Conservation (phyloP, 1,140 invertebrate species). For the Heliothis virescens region DNA sequence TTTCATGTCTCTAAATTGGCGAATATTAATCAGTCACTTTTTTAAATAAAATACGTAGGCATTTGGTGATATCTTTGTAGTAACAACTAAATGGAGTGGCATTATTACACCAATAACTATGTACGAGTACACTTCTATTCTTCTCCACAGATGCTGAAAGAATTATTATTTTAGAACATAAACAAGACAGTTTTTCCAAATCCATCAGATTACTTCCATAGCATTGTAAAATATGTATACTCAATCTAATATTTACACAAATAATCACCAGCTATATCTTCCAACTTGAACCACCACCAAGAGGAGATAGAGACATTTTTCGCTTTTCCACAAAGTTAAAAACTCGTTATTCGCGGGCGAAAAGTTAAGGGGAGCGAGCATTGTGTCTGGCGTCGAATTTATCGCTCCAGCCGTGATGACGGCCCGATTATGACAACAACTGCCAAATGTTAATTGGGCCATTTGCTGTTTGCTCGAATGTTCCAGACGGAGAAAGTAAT, state of each 20-base stretch:
- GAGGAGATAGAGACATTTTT: slow-evolving; percentile 81
- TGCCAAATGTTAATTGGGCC: slow-evolving; percentile 48
- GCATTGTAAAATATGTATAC: background rate
- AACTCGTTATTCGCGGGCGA: slow-evolving; percentile 83
- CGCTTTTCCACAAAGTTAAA: slow-evolving; percentile 85
- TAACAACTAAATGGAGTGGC: no score
- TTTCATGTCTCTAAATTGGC: no score
- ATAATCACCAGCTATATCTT: slow-evolving; percentile 25
- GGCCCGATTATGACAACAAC: slow-evolving; percentile 51
- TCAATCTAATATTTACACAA: background rate
- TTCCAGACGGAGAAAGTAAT: slow-evolving; percentile 11
- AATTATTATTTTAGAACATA: no score
- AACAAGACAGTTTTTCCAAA: no score
- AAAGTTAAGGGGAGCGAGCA: slow-evolving; percentile 79
- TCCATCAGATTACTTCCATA: no score
- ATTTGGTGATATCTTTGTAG: no score
- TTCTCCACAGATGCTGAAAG: no score
- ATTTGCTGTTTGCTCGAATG: slow-evolving; percentile 36
- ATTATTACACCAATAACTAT: no score
- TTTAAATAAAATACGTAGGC: no score
- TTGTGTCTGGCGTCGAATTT: slow-evolving; percentile 78
- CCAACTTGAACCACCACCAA: slow-evolving; percentile 48
- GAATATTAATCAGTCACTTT: no score
- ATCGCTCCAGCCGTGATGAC: slow-evolving; percentile 59
- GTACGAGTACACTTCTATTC: no score